Base-by-base conservation (phyloP, 2,113 vertebrate species). In the Nothoprocta perdicaria region DNA sequence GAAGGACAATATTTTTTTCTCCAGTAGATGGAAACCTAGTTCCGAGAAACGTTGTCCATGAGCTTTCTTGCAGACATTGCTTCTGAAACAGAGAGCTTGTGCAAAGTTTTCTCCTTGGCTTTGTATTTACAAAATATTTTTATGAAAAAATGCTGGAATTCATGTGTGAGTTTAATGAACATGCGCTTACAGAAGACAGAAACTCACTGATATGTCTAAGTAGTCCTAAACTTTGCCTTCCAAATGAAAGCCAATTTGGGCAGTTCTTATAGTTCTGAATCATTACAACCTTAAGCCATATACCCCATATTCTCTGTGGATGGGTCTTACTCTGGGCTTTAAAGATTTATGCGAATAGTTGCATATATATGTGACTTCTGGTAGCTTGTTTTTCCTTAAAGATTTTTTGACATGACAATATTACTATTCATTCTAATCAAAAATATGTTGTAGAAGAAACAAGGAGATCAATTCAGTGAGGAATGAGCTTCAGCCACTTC, bases 11-110 rank as follows among this genome's bases (percentile, higher is more conserved):
- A 78, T 8, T 57, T n/a, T 33, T 88, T 71, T 57, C 5, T 88
- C 94, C 95, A 69, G 83, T 95, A 94, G 95, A 57, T 92, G 93
- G 93, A 79, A 78, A 62, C 61, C 74, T 86, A 57, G 38, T 33
- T 23, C 69, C 81, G 26, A 31, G 17, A 85, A 92, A 88, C 26
- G 40, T 24, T 63, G 40, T 18, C n/a, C 22, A 3, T 3, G 19
- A 35, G 19, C 21, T 46, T 48, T 46, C 52, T 45, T 60, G 43
- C 9, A 83, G 71, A 12, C 5, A 12, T 1, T 52, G 6, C 9
- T 38, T 58, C 29, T 26, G 12, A 45, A 16, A 4, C 26, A 33
- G 14, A 72, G 33, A 68, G 3, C 14, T 31, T 15, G 2, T 9
- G 17, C 5, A 7, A 33, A 2, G 4, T 53, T 73, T 89, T 80